These are phyloP conservation scores for Jaculus jaculus DNA, from an alignment of 2,113 vertebrate species.

Conservation along the genomic window DNA sequence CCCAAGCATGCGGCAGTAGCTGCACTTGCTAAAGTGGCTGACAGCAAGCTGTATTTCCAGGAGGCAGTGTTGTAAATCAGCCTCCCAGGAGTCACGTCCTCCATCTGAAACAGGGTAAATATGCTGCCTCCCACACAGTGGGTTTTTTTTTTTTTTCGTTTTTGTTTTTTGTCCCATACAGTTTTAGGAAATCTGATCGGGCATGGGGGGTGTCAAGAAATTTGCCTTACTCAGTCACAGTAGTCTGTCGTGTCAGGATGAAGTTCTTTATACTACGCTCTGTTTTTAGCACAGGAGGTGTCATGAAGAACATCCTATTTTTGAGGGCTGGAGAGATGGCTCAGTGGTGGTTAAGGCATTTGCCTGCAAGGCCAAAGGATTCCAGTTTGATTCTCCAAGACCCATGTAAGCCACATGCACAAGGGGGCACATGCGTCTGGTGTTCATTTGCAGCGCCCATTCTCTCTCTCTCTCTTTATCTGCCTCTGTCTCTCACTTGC, in stretches of 20 bases:
- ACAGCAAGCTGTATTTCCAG: background rate
- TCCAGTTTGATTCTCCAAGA: too few relatives aligned
- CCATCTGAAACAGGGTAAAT: background rate
- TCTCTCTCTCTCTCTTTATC: too few relatives aligned
- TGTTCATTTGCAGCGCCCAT: too few relatives aligned
- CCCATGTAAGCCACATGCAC: too few relatives aligned
- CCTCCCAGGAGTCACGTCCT: background rate
- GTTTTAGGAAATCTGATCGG: background rate
- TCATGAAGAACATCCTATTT: background rate
- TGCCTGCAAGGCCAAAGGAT: too few relatives aligned
- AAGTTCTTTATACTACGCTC: background rate
- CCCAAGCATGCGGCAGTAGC: background rate
- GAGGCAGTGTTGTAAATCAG: background rate
- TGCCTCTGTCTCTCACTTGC: too few relatives aligned
- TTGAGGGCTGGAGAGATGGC: too few relatives aligned
- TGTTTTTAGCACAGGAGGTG: conserved; percentile 1
- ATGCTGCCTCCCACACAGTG: background rate
- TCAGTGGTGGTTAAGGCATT: too few relatives aligned
- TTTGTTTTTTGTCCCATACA: too few relatives aligned
- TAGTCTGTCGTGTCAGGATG: background rate
- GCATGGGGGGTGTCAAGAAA: background rate
- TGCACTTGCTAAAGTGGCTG: background rate
- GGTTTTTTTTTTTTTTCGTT: too few relatives aligned
- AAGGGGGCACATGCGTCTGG: too few relatives aligned
- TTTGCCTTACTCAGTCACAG: background rate